Base-by-base conservation (phyloP, 2,113 vertebrate genomes). In the Hippocampus barbouri region DNA sequence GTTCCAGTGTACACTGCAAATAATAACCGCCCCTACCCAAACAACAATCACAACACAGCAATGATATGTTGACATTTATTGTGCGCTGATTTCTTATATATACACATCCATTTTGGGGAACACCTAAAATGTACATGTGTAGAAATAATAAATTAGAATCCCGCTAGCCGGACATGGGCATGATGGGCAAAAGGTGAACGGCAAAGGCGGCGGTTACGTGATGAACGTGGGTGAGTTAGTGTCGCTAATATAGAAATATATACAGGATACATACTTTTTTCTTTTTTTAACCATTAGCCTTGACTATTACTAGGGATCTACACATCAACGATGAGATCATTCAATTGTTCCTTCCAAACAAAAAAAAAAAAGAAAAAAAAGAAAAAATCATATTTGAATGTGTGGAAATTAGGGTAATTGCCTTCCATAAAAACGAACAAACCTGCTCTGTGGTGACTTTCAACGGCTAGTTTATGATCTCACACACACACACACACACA, bases 51-150 rank as follows among this genome's bases (percentile, higher is more conserved):
- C 79, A 64, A 60, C 74, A 47, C 60, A 66, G 65, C 43, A 25
- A 72, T 75, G 86, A 91, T 90, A 90, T 90, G 87, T 89, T 77
- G 75, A 91, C 89, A 85, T 91, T 90, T 91, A 91, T 91, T 90
- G 89, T 91, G 90, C 86, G 87, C 83, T 88, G 89, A 88, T 84
- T 88, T 91, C 43, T 88, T 91, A 16, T 20, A 91, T 91, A 90
- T 91, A 60, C 27, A 91, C 89, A 91, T 85, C 84, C 76, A 86
- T 84, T 66, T 66, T 90, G 91, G 83, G 34, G 34, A 90, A 91
- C 90, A 91, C 82, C 87, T 87, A 87, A 61, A 61, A 91, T 91
- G 87, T 91, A 91, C 90, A 91, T 80, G 56, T 86, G 85, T 75
- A 82, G 86, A 87, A 49, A 60, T 6, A 90, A 90, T 91, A 91